Base-by-base conservation (phyloP, 23 tunicate genomes). In the Halocynthia roretzi region DNA sequence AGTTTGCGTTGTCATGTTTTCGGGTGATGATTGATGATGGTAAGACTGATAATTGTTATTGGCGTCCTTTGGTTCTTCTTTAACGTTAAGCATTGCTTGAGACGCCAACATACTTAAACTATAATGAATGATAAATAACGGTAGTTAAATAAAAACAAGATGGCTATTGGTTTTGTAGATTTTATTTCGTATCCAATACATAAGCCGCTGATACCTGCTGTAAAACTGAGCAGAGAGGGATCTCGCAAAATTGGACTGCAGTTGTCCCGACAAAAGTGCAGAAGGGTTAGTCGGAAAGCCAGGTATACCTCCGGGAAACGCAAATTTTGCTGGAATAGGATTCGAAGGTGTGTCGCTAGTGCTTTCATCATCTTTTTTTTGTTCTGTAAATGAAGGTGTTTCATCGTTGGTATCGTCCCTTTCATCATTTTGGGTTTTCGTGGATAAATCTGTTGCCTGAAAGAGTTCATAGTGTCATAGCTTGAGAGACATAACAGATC, bases 61-160 rank as follows among this genome's bases (percentile, higher is more conserved):
- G 56, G 5, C 76, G 14, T 53, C 62, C 23, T 77, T 62, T 23
- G 81, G 55, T 23, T 63, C 81, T 10, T 67, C 20, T 67, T 83
- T 82, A 22, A 80, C 87, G 77, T 88, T 88, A 53, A 83, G n/a
- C 20, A 89, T 54, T 6, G 96, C 96, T 60, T 82, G 85, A 23
- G 80, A 65, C 20, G 96, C 88, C 51, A 89, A 62, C 21, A 84
- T 68, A 63, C 80, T 89, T 66, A 89, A 80, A 54, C 96, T 89
- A 67, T 21, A 89, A 88, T 9, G 52, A 17, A 72, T 60, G 0
- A 52, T 60, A 22, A 70, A 66, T 48, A 19, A 61, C 51, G 12
- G 15, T 62, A 23, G 14, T 72, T 21, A 68, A 18, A 60, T n/a
- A 60, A n/a, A n/a, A 60, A 18, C 44, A 31, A 31, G 44, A 31